Conservation (phyloP, 2,113 vertebrate species). For the Aptenodytes forsteri region DNA sequence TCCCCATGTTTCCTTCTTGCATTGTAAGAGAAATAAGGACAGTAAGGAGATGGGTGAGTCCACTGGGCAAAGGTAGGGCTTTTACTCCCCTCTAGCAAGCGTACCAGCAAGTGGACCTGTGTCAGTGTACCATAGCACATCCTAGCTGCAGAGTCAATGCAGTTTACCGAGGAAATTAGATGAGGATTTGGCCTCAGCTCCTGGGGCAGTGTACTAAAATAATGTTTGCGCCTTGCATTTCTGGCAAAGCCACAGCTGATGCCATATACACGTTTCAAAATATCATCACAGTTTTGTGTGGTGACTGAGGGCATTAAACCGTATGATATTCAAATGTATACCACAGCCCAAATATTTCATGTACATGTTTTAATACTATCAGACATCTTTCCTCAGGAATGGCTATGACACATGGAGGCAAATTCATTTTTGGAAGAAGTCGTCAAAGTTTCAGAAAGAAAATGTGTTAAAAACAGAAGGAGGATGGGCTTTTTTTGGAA, state of each 20-base stretch:
- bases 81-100: neutral
- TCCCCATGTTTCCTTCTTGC: neutral
- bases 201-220: neutral
- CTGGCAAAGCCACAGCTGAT: neutral
- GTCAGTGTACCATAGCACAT: neutral
- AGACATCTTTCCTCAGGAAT: neutral
- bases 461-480: neutral
- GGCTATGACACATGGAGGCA: neutral
- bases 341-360: neutral
- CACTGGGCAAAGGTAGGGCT: neutral
- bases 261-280: neutral
- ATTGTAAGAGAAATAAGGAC: neutral
- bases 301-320: neutral
- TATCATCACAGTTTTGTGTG: rapidly evolving
- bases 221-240: neutral
- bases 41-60: neutral
- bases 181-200: neutral
- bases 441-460: neutral
- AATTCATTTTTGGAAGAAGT: neutral
- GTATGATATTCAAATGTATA: rapidly evolving
- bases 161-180: neutral
- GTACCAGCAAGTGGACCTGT: neutral
- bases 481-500: neutral
- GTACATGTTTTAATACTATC: neutral
- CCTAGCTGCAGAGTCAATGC: neutral